Conservation (phyloP, 2,113 vertebrate species). For the Salminus brasiliensis region DNA sequence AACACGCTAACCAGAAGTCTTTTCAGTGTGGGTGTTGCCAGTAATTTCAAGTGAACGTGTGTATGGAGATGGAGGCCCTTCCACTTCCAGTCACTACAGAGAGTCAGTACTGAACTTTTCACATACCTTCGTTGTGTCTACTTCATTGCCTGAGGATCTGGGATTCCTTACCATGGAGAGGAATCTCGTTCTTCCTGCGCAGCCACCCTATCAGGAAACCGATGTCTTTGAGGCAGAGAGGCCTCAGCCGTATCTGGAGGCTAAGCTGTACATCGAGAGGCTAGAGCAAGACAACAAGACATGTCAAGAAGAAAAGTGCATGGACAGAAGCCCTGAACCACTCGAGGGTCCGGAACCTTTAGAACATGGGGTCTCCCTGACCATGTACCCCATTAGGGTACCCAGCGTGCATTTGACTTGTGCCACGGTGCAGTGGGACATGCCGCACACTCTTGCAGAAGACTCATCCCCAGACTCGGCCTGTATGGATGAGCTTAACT, state of each 20-base stretch:
- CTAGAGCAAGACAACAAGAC: slow-evolving; percentile 19
- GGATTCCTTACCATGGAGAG: slow-evolving; percentile 30
- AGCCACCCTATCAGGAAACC: slow-evolving; percentile 24
- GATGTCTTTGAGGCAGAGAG: neutral
- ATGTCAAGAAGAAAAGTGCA: neutral
- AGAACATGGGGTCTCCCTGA: slow-evolving; percentile 50
- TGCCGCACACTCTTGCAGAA: slow-evolving; percentile 52
- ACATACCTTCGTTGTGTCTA: neutral
- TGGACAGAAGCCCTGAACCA: neutral
- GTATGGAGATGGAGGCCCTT: slow-evolving; percentile 46
- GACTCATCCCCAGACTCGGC: slow-evolving; percentile 39
- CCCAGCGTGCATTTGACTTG: slow-evolving; percentile 56
- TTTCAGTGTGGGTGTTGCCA: slow-evolving; percentile 10
- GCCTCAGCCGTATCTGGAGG: slow-evolving; percentile 45
- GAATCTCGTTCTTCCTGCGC: slow-evolving; percentile 14
- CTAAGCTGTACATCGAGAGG: slow-evolving; percentile 45
- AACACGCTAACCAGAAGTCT: neutral
- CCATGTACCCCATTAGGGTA: slow-evolving; percentile 52
- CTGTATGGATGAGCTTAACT: slow-evolving; percentile 53
- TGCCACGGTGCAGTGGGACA: slow-evolving; percentile 74
- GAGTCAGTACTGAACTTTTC: slow-evolving; percentile 26
- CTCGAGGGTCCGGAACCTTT: slow-evolving; percentile 6
- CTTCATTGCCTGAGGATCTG: neutral
- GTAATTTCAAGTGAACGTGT: slow-evolving; percentile 12
- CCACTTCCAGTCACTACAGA: neutral